Base-by-base conservation (phyloP, 2,888 invertebrate genomes). In the Idaea biselata region DNA sequence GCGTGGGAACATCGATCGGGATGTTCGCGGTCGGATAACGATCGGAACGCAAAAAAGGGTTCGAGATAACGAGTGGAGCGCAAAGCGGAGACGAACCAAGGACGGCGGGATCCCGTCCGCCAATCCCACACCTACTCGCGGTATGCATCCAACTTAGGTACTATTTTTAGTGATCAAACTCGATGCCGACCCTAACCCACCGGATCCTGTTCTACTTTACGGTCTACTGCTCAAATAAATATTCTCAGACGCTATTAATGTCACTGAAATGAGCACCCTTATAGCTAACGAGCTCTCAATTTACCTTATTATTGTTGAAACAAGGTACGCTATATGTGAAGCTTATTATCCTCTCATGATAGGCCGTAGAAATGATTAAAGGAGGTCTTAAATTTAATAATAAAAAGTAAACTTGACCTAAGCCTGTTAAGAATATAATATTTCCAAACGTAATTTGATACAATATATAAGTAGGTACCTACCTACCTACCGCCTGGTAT, bases 11-110 rank as follows among this genome's bases (percentile, higher is more conserved):
- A 81, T 74, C 72, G 79, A 84, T 87, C 81, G 84, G 73, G 83
- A 84, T 82, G 86, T 89, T 87, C 86, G 89, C 86, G 88, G 87
- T 88, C 83, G 87, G 87, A 88, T 89, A 88, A 88, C 86, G 84
- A 90, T 88, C 85, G 82, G 77, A 84, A 82, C 86, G 88, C 89
- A 92, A 91, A 91, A 92, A 92, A 90, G 88, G 89, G 88, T 84
- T 82, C 82, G 80, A 84, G 83, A 84, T 89, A 87, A 89, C 87
- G 79, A 86, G 84, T 79, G 81, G 81, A 77, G 78, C 80, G 67
- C 77, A 78, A 73, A 73, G 81, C 77, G 69, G 75, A 84, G 83
- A 81, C 81, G 76, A 78, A 72, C 76, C 86, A 88, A 89, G 89
- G 89, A 84, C 89, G 84, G 75, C 78, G 76, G 80, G 78, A 75